Evolutionary conservation across 2,113 vertebrate species (phyloP).

Genomic region (Amia ocellicauda): DNA sequence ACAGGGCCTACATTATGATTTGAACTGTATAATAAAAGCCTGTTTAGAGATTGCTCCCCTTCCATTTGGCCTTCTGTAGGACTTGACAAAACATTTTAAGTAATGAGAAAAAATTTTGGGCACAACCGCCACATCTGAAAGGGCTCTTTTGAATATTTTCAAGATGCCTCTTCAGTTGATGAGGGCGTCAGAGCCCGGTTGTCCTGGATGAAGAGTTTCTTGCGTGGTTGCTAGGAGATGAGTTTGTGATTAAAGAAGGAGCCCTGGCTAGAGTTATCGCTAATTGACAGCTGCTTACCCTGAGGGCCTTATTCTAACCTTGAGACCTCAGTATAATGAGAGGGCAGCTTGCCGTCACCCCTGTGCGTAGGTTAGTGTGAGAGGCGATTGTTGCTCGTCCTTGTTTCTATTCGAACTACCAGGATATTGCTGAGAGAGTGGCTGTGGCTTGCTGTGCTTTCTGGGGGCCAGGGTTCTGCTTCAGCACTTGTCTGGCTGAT

Average conservation of each 20-base stretch:
- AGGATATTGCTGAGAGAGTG: constrained; percentile 42
- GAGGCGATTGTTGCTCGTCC: constrained; percentile 67
- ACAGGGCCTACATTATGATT: too few relatives aligned
- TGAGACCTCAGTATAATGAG: constrained; percentile 83
- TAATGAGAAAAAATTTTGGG: not conserved
- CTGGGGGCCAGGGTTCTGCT: constrained; percentile 59
- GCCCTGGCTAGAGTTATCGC: constrained; percentile 81
- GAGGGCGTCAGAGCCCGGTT: constrained; percentile 55
- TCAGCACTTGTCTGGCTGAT: constrained; percentile 69
- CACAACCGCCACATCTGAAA: constrained; percentile 65
- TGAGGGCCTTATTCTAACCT: constrained; percentile 92
- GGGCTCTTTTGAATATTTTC: constrained; percentile 63
- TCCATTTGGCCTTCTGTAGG: not conserved
- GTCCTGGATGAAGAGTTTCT: constrained; percentile 72
- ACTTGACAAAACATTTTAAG: not conserved
- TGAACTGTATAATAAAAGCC: too few relatives aligned
- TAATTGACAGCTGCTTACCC: constrained; percentile 99
- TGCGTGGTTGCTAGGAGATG: constrained; percentile 90
- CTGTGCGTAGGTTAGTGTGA: constrained; percentile 62
- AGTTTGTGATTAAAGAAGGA: constrained; percentile 75
- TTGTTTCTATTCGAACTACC: constrained; percentile 49
- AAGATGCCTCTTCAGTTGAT: constrained; percentile 63
- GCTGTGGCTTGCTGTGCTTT: constrained; percentile 58
- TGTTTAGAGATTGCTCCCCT: too few relatives aligned
- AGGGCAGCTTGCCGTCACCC: constrained; percentile 84